phyloP scores from a whole-genome alignment of 2,113 vertebrate species.

The Clarias macrocephalus region DNA sequence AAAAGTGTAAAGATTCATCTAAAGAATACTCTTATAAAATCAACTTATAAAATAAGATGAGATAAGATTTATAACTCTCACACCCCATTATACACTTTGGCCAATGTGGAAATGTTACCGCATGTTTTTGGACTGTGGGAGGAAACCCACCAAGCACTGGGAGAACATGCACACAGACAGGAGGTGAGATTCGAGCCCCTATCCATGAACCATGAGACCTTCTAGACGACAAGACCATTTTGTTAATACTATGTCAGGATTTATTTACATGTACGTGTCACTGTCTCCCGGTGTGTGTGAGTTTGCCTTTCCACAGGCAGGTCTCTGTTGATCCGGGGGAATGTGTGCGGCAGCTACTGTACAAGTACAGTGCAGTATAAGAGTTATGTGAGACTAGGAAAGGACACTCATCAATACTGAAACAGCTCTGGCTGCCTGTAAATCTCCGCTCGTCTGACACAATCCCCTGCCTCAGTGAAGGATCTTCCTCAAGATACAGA shows the following conservation, averaged over 20 bases:
- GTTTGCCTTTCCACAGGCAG: neutral
- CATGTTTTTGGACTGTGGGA: too few species aligned
- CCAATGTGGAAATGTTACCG: too few species aligned
- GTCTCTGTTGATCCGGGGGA: slow-evolving; percentile 14
- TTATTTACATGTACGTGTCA: neutral
- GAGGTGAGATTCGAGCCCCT: too few species aligned
- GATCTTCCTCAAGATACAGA: slow-evolving; percentile 46
- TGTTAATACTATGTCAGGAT: neutral
- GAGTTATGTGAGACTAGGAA: slow-evolving; percentile 21
- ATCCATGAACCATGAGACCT: too few species aligned
- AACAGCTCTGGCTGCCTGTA: slow-evolving; percentile 38
- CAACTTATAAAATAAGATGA: neutral
- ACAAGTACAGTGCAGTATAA: neutral
- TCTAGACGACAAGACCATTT: neutral
- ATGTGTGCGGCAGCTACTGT: neutral
- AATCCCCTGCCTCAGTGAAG: slow-evolving; percentile 28
- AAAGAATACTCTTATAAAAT: neutral
- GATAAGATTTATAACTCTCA: too few species aligned
- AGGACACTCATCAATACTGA: slow-evolving; percentile 42
- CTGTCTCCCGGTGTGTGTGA: neutral
- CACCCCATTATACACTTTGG: too few species aligned
- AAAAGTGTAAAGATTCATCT: neutral
- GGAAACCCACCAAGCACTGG: too few species aligned
- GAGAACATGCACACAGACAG: too few species aligned
- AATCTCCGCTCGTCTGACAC: slow-evolving; percentile 44